Conservation (phyloP, 2,888 invertebrate species). For the Euzetes globulus region DNA sequence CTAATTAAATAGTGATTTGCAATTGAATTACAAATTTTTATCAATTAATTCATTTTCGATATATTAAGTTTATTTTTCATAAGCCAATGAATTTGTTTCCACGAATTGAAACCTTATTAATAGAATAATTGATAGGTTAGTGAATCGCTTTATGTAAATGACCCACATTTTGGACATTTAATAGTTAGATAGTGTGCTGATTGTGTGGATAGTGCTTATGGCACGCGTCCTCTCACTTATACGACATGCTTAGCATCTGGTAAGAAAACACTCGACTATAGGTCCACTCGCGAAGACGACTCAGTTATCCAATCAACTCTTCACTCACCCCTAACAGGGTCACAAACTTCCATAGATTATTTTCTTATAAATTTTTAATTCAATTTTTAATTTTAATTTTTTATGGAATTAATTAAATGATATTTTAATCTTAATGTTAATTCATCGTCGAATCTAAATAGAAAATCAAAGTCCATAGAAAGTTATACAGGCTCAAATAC, state of each 20-base stretch:
- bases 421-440: no score
- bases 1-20: not conserved
- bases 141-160: constrained; percentile 2
- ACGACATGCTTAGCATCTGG: constrained; percentile 6
- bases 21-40: no score
- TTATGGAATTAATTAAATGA: no score
- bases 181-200: not conserved
- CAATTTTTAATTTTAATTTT: no score
- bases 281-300: not conserved
- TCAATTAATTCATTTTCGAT: not conserved
- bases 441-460: no score
- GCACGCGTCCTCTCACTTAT: constrained; percentile 12
- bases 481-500: no score
- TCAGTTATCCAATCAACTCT: not conserved
- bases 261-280: not conserved
- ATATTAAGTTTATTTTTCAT: not conserved
- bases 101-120: not conserved
- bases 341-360: no score
- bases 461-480: no score
- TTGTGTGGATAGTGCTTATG: constrained; percentile 1
- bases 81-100: not conserved
- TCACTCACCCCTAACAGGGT: not conserved
- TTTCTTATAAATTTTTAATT: no score
- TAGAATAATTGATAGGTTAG: constrained; percentile 14
- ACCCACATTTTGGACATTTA: constrained; percentile 10